Conservation (phyloP, 2,113 vertebrate genomes). For the Oryzias melastigma region DNA sequence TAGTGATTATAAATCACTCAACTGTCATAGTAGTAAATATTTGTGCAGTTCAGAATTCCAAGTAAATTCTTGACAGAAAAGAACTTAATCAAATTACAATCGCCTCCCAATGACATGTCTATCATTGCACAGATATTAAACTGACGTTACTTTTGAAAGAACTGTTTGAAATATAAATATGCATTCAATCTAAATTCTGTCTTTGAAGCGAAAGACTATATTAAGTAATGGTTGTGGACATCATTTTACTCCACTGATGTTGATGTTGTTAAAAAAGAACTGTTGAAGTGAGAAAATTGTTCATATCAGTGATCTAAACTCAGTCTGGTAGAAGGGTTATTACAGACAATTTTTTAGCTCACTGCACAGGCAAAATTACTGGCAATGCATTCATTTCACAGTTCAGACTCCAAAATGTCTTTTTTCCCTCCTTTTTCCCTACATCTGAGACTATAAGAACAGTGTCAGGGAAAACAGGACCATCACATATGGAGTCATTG, state of each 20-base stretch:
- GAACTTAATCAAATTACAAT: no score
- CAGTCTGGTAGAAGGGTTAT: slow-evolving; percentile 4
- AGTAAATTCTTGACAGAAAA: no score
- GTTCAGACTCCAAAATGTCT: slow-evolving; percentile 6
- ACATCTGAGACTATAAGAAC: no score
- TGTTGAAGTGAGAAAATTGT: neutral
- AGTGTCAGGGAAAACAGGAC: no score
- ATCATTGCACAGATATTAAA: no score
- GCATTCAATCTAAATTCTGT: neutral
- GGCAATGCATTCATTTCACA: slow-evolving; percentile 34
- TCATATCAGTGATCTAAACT: slow-evolving; percentile 19
- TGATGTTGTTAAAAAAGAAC: slow-evolving; percentile 6
- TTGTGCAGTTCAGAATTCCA: no score
- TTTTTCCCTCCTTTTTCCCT: neutral
- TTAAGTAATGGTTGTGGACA: neutral
- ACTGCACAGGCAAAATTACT: slow-evolving; percentile 29
- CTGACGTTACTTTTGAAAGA: neutral
- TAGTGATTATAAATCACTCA: no score
- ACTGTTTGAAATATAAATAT: neutral
- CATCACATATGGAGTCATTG: no score
- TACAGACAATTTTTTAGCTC: slow-evolving; percentile 15
- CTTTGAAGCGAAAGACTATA: neutral
- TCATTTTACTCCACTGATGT: slow-evolving; percentile 14
- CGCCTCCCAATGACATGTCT: no score
- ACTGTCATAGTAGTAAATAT: no score